Base-by-base conservation (phyloP, 2,113 vertebrate genomes). In the Dryoscopus gambensis region DNA sequence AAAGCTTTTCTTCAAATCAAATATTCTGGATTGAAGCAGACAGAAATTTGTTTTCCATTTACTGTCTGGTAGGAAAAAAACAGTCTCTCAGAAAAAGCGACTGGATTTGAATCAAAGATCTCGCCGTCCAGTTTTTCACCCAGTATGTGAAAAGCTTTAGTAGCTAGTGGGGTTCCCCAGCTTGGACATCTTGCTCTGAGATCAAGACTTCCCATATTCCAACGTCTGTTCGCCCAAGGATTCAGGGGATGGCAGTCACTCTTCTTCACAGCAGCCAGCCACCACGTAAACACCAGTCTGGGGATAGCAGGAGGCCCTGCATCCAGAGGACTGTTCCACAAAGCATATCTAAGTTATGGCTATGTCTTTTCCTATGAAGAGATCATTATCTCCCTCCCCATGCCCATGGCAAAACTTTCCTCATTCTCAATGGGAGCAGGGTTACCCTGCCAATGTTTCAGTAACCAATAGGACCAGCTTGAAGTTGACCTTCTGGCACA, bases 401-500 rank as follows among this genome's bases (percentile, higher is more conserved):
- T 10, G 68, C 73, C 88, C 35, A 19, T 76, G 57, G 60, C 90
- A 93, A 88, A 93, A 88, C 63, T 74, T 65, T 37, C 71, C 25
- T 78, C 52, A 31, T 53, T 80, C 59, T 91, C 74, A 67, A 30
- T 50, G 30, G 21, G 15, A 94, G 30, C 5, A 6, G 35, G 47
- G 27, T 62, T 57, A 62, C 25, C 7, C 75, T 87, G 91, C 84
- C 84, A 86, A 44, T 33, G 31, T 67, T 90, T 95, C 74, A 88
- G 57, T 28, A 94, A 70, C 60, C 68, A 87, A 13, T 62, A 46
- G 73, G 59, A 55, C 76, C 89, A 89, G 68, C 27, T 33, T 85
- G 88, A 81, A 91, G 74, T 68, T 2, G 3, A 47, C 87, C 97
- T 98, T 96, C 95, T 97, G 97, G 97, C 96, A 97, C 92, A 82